These are phyloP conservation scores for Chrosomus eos DNA, from an alignment of 2,797 vertebrate species.

Conservation along the genomic window DNA sequence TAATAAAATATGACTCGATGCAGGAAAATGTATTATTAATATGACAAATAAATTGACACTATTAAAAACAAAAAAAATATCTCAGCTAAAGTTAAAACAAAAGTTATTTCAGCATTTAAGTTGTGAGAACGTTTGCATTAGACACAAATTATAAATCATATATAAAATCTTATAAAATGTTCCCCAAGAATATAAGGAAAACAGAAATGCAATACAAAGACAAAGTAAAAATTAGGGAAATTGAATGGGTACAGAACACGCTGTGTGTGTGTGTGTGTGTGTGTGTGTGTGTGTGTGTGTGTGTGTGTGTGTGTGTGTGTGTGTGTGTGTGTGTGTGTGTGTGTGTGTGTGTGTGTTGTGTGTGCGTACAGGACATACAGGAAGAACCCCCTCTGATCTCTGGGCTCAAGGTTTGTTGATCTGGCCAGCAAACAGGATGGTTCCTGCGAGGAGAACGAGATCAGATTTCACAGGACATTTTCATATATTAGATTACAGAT, in stretches of 20 bases:
- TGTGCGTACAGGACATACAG: neutral
- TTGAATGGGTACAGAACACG: neutral
- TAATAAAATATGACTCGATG: slow-evolving; percentile 7
- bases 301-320: neutral
- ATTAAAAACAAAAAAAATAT: neutral
- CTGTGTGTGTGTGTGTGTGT: slow-evolving; percentile 28
- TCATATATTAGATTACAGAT: neutral
- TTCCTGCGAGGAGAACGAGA: slow-evolving; percentile 75
- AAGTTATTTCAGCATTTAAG: slow-evolving; percentile 63
- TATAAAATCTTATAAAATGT: slow-evolving; percentile 66
- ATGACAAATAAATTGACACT: neutral
- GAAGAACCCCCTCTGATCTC: neutral
- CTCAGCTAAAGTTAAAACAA: slow-evolving; percentile 30
- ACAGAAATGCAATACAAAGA: neutral
- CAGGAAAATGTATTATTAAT: neutral
- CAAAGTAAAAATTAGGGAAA: neutral
- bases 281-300: slow-evolving; percentile 22
- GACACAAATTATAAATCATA: slow-evolving; percentile 59
- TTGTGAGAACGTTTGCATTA: slow-evolving; percentile 61
- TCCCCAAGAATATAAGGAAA: slow-evolving; percentile 9
- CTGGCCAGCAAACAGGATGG: slow-evolving; percentile 94
- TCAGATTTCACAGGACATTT: neutral
- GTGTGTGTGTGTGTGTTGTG: slow-evolving; percentile 26
- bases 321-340: slow-evolving; percentile 16
- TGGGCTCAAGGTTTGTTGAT: slow-evolving; percentile 88